Base-by-base conservation (phyloP, 2,888 invertebrate genomes). In the Octonoba sinensis region DNA sequence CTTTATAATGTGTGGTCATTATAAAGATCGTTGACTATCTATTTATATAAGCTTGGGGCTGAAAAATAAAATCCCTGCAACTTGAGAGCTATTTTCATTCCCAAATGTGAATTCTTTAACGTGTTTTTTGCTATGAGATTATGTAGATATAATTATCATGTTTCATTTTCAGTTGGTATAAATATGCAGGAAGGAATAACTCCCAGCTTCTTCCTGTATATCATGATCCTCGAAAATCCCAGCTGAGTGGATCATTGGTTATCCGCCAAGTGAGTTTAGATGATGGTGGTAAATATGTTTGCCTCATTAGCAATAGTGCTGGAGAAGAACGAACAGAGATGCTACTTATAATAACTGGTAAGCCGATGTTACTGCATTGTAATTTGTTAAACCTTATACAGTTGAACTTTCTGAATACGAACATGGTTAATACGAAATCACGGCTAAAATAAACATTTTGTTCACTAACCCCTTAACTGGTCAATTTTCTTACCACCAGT, bases 221-320 rank as follows among this genome's bases (percentile, higher is more conserved):
- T 64, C 74, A 82, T 27, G 82, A 84, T 70, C 72, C 84, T 22
- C 70, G 85, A 62, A 84, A 85, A 67, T 44, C 84, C 27, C 85
- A 86, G 76, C 75, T 85, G 71, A 83, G 84, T 79, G 85, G 86
- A 22, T 86, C 85, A 46, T 70, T 86, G 46, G 51, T 83, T 1
- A 83, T 85, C 66, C 84, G 84, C 16, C 76, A 83, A 51, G 87
- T 88, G 15, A 84, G 85, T 51, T 85, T 88, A 13, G 85, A 87
- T 46, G 88, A 88, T 79, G 88, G 88, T 11, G 89, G 89, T 4
- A 86, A 87, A 75, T 89, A 88, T 84, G 84, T 86, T 15, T 89
- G 89, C 76, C 85, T 86, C 15, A 88, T 88, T 6, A 86, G 84
- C 46, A 89, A 88, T 85, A 86, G 87, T 60, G 88, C 87, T 8